Evolutionary conservation across 2,888 invertebrate species (phyloP), one percentile per base, ranked within the genome.

Genomic region (Nephrotoma appendiculata): DNA sequence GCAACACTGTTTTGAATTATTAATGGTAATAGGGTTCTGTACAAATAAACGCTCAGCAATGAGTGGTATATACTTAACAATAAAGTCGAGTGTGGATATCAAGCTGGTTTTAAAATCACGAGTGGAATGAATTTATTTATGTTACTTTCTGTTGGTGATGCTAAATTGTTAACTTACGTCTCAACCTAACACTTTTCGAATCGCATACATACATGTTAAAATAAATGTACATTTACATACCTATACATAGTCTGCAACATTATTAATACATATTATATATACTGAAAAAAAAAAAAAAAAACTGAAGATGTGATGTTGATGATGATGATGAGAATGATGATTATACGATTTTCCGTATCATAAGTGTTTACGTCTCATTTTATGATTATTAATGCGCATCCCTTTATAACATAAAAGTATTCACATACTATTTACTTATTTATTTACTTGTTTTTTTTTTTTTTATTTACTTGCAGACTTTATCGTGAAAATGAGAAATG

Each of bases 401-500:
- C 6, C 52, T 15, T 31, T 31, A n/a, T n/a, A 52, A 52, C n/a
- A 52, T 15, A 52, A 52, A 52, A 52, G 5, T 15, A n/a, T 44
- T 15, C n/a, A 52, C 15, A 15, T 52, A 52, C 15, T 52, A 52
- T 52, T 52, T 52, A 52, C 15, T 52, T 52, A 15, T 71, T 71
- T 9, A 71, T 31, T 71, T 52, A 44, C 6, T 44, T 44, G 6
- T 5, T 44, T 44, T 15, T 52, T 71, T 15, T 71, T 31, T 31
- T 71, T 19, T 31, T 71, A 19, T 71, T 71, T 71, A 71, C 71
- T 71, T 71, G 11, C 71, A 71, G 71, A 71, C 71, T 71, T 31
- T 71, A 71, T 31, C 71, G 71, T 71, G 71, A 85, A 85, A 85
- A 85, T 85, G 85, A 42, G 85, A 85, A 85, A 44, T 44, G 85